phyloP scores from a whole-genome alignment of 2,797 vertebrate species.

The Acrocephalus scirpaceus region DNA sequence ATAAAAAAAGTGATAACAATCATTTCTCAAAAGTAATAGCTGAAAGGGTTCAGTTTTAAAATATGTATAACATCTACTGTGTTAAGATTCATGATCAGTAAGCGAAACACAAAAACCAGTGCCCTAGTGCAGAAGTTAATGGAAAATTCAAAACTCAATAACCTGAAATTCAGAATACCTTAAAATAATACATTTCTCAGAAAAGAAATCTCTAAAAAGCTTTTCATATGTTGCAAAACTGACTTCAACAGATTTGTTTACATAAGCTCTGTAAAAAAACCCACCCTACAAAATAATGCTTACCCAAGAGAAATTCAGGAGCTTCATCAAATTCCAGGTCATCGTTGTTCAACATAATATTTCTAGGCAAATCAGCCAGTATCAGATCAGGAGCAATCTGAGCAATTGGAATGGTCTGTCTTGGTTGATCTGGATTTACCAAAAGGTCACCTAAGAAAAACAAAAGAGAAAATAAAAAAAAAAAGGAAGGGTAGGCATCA shows the following conservation, averaged over 20 bases:
- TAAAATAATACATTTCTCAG: neutral
- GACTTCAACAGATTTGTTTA: neutral
- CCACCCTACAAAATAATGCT: neutral
- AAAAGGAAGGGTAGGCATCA: neutral
- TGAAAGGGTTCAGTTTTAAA: neutral
- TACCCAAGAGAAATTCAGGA: slow-evolving; percentile 89
- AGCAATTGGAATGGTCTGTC: slow-evolving; percentile 85
- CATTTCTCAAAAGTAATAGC: neutral
- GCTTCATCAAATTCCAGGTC: slow-evolving; percentile 86
- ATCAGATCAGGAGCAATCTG: slow-evolving; percentile 94
- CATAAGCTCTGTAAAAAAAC: neutral
- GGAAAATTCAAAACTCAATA: neutral
- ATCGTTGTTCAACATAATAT: slow-evolving; percentile 86
- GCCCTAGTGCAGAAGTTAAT: neutral
- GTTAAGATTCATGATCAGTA: neutral
- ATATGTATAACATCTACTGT: neutral
- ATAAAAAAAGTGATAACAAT: neutral
- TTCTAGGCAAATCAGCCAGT: slow-evolving; percentile 89
- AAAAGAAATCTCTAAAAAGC: neutral
- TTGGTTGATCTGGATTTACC: slow-evolving; percentile 82
- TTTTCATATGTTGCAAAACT: neutral
- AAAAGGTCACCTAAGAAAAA: slow-evolving; percentile 85
- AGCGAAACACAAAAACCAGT: neutral
- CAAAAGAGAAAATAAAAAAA: neutral
- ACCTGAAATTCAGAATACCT: neutral